A percentile compares a stretch with the other conserved stretches of the same genome.
phyloP scores from a whole-genome alignment of 2,888 invertebrate genomes.

The Oscheius onirici region DNA sequence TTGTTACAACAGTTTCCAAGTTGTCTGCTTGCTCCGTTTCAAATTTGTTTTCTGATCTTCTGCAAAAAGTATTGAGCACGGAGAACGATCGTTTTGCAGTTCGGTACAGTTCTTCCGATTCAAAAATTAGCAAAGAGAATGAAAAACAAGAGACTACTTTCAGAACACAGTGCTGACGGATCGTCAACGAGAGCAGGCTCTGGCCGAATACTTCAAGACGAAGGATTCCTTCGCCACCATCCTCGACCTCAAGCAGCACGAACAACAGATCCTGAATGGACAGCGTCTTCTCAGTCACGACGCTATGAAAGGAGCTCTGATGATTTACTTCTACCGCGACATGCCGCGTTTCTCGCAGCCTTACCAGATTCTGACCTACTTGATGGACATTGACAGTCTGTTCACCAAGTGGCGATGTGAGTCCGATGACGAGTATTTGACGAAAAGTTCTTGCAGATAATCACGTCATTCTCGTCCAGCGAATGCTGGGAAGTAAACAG shows the following conservation, averaged over 20 bases:
- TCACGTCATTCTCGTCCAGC: constrained; percentile 96
- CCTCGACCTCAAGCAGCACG: constrained; percentile 81
- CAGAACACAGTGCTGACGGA: constrained; percentile 78
- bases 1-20: too few relatives aligned
- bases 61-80: too few relatives aligned
- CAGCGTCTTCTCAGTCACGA: constrained; percentile 88
- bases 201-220: constrained; percentile 75
- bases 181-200: constrained; percentile 73
- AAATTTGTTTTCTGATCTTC: too few relatives aligned
- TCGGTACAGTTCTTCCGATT: too few relatives aligned
- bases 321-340: constrained; percentile 93
- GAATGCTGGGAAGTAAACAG: constrained; percentile 96
- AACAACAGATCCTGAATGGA: constrained; percentile 83
- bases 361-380: constrained; percentile 88
- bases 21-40: too few relatives aligned
- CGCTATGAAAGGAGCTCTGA: constrained; percentile 94
- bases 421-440: constrained; percentile 67
- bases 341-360: constrained; percentile 97
- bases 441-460: constrained; percentile 80
- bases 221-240: constrained; percentile 68
- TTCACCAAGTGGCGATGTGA: constrained; percentile 99
- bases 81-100: too few relatives aligned
- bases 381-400: constrained; percentile 97
- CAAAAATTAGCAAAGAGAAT: too few relatives aligned
- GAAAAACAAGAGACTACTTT: background rate